Percentiles rank a stretch among this genome's conserved stretches.
Conservation (phyloP, 2,888 invertebrate genomes). For the Leptothorax acervorum region DNA sequence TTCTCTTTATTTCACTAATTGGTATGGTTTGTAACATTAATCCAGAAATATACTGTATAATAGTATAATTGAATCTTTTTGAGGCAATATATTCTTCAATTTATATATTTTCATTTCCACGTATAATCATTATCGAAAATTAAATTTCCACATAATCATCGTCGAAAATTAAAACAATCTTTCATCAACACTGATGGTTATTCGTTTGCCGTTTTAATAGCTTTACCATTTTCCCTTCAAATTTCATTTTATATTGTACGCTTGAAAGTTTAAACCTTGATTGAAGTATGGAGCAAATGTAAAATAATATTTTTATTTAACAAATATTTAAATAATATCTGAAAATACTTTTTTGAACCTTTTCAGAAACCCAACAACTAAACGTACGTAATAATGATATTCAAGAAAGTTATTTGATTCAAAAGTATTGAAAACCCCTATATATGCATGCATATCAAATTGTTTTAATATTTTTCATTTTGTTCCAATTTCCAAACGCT, state of each 20-base stretch:
- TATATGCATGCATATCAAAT: neutral
- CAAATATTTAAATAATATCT: neutral
- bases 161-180: neutral
- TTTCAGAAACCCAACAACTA: neutral
- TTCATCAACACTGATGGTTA: neutral
- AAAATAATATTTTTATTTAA: conserved; percentile 40
- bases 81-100: neutral
- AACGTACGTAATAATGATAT: neutral
- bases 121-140: neutral
- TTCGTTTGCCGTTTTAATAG: neutral
- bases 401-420: conserved; percentile 1
- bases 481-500: neutral
- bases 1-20: neutral
- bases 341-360: neutral
- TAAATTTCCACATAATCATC: neutral
- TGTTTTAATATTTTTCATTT: conserved; percentile 15
- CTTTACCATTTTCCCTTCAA: neutral
- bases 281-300: neutral
- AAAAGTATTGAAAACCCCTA: neutral
- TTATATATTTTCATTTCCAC: neutral
- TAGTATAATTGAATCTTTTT: neutral
- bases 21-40: neutral
- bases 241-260: neutral
- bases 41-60: neutral
- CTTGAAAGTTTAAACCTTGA: neutral